Evolutionary conservation across 2,113 vertebrate genomes (phyloP).

Genomic region (Mesoclemmys tuberculata): DNA sequence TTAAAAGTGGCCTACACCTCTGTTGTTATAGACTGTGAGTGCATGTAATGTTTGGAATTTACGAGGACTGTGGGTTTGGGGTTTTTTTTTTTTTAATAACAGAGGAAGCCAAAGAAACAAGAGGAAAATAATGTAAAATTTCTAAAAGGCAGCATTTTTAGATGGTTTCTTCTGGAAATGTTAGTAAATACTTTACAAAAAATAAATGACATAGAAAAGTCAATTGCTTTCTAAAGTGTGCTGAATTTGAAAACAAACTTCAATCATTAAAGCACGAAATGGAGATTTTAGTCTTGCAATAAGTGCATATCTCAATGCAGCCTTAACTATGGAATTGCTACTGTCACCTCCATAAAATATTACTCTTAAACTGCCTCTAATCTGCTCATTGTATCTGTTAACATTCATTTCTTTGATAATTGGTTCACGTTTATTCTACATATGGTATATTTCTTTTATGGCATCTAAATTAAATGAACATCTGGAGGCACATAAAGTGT

Average conservation of each 20-base stretch:
- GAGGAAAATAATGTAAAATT: background rate
- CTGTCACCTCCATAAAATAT: constrained; percentile 40
- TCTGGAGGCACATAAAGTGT: constrained; percentile 38
- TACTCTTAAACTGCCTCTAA: constrained; percentile 53
- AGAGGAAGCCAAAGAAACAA: background rate
- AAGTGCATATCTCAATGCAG: constrained; percentile 20
- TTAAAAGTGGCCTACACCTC: background rate
- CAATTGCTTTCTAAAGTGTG: background rate
- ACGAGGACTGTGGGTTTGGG: background rate
- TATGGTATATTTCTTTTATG: constrained; percentile 45
- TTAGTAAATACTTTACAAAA: background rate
- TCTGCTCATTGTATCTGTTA: constrained; percentile 51
- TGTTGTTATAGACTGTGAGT: background rate
- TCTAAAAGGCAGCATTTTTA: background rate
- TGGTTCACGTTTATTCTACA: constrained; percentile 60
- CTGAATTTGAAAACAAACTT: background rate
- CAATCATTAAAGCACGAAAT: constrained; percentile 28
- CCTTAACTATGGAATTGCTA: constrained; percentile 24
- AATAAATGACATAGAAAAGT: background rate
- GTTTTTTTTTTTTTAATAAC: background rate
- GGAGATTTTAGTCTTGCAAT: constrained; percentile 8
- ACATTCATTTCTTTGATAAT: constrained; percentile 60
- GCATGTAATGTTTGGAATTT: background rate
- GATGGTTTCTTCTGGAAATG: background rate
- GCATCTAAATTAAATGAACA: constrained; percentile 53